Evolutionary conservation across 2,888 invertebrate genomes (phyloP).

Genomic region (Tanytarsus gracilentus): DNA sequence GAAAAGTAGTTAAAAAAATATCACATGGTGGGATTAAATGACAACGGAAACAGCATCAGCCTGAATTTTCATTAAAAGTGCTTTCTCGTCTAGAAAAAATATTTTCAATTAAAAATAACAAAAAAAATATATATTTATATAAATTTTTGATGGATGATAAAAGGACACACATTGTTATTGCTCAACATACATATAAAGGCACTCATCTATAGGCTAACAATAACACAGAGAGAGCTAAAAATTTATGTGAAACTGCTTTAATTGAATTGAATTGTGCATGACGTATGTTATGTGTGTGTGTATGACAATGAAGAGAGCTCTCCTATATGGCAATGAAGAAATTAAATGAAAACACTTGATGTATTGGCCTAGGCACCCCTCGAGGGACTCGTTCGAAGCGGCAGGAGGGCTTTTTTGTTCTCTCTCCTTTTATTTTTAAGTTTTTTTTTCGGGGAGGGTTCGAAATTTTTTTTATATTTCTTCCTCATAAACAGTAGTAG

Average conservation of each 20-base stretch:
- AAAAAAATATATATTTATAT: neutral
- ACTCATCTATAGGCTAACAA: neutral
- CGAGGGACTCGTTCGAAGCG: neutral
- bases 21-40: neutral
- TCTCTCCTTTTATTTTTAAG: no score
- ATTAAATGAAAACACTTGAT: slow-evolving; percentile 21
- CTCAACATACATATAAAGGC: neutral
- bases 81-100: neutral
- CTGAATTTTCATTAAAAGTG: neutral
- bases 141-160: slow-evolving; percentile 6
- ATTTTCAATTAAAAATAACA: slow-evolving; percentile 2
- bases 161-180: neutral
- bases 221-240: neutral
- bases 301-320: neutral
- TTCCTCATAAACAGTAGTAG: slow-evolving; percentile 2
- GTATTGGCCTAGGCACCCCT: slow-evolving; percentile 13
- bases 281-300: neutral
- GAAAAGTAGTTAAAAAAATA: neutral
- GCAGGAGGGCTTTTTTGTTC: neutral
- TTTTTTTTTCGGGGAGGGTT: slow-evolving; percentile 3
- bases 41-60: neutral
- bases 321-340: slow-evolving; percentile 11
- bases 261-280: slow-evolving; percentile 12
- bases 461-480: neutral
- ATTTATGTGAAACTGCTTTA: neutral